These are phyloP conservation scores for Poecilus cupreus DNA, from an alignment of 2,888 invertebrate genomes.

Conservation along the genomic window DNA sequence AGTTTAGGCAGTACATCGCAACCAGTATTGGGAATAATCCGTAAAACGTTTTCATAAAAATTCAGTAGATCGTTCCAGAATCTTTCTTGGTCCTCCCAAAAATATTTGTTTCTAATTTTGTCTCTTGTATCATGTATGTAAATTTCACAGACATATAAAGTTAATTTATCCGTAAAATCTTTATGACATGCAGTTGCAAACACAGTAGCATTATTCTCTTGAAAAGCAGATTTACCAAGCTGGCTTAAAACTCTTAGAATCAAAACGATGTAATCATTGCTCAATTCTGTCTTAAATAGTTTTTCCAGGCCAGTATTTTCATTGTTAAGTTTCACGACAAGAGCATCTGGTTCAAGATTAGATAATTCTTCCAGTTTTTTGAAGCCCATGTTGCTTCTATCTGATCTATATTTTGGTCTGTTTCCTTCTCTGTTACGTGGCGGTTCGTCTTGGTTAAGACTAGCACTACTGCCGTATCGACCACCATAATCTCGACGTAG, in stretches of 20 bases:
- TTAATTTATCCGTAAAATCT: conserved; percentile 63
- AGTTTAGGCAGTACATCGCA: conserved; percentile 66
- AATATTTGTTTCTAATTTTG: conserved; percentile 61
- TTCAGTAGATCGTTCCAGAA: conserved; percentile 65
- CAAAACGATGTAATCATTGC: conserved; percentile 74
- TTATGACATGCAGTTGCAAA: conserved; percentile 62
- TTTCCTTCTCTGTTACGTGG: background rate
- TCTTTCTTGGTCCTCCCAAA: conserved; percentile 63
- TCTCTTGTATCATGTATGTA: conserved; percentile 60
- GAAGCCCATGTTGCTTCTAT: conserved; percentile 73
- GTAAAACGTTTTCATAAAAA: conserved; percentile 69
- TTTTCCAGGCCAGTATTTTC: conserved; percentile 73
- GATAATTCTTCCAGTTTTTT: conserved; percentile 73
- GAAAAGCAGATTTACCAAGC: conserved; percentile 69
- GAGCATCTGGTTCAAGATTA: conserved; percentile 70
- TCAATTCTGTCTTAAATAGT: conserved; percentile 72
- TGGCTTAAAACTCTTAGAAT: conserved; percentile 73
- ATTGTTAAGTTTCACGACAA: conserved; percentile 71
- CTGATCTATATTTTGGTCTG: background rate
- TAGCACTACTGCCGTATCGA: conserved; percentile 25
- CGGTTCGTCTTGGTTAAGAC: background rate
- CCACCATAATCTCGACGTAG: conserved; percentile 45
- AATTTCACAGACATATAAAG: conserved; percentile 62
- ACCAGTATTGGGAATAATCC: conserved; percentile 67
- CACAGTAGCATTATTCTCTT: conserved; percentile 61